Evolutionary conservation across 2,797 vertebrate species (phyloP).

Genomic region (Coreius guichenoti): DNA sequence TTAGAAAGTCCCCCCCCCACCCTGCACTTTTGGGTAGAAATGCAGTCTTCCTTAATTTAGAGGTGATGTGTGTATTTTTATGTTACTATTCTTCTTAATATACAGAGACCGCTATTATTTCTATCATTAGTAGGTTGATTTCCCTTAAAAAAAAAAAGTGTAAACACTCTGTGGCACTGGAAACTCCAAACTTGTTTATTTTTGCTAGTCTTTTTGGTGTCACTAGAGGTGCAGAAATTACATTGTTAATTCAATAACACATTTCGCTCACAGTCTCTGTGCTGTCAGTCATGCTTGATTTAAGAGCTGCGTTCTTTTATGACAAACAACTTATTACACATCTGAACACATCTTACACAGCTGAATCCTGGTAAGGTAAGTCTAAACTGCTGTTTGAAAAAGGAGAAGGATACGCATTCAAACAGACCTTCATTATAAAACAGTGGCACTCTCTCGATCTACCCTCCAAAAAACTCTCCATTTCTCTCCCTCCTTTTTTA

Average conservation of each 20-base stretch:
- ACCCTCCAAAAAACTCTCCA: background rate
- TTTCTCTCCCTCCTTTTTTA: background rate
- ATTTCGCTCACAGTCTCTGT: background rate
- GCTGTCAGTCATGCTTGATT: background rate
- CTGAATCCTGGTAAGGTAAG: conserved; percentile 1
- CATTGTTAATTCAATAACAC: background rate
- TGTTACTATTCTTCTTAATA: background rate
- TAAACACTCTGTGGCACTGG: background rate
- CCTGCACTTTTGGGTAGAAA: conserved; percentile 56
- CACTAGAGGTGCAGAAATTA: background rate
- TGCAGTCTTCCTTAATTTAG: background rate
- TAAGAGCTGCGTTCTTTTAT: background rate
- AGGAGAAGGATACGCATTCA: background rate
- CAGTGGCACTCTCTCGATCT: conserved; percentile 10
- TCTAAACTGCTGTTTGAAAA: background rate
- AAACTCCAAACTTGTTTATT: background rate
- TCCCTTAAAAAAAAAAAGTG: background rate
- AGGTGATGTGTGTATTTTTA: background rate
- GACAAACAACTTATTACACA: background rate
- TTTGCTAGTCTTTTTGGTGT: background rate
- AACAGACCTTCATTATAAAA: conserved; percentile 10
- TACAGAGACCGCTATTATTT: background rate
- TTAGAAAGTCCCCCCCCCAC: background rate
- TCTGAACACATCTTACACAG: background rate
- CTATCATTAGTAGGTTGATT: background rate